These are phyloP conservation scores for Popillia japonica DNA, from an alignment of 1,140 invertebrate species.

Conservation along the genomic window DNA sequence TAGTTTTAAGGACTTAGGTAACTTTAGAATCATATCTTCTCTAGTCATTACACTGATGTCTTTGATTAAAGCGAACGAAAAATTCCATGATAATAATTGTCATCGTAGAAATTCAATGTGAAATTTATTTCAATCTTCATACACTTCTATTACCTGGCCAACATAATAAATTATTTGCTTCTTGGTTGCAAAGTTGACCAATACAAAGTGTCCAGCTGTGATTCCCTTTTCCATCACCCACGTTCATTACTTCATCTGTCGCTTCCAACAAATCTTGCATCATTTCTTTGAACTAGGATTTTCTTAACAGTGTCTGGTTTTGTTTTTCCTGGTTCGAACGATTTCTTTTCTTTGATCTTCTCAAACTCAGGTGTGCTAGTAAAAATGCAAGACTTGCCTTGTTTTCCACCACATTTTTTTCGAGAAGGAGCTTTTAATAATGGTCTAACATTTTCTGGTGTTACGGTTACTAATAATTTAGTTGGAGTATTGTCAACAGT, in stretches of 20 bases:
- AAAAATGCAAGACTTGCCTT: background rate
- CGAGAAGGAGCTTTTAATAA: background rate
- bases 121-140: background rate
- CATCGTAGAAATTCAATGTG: background rate
- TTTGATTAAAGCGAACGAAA: background rate
- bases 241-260: background rate
- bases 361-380: no score
- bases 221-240: slow-evolving; percentile 3
- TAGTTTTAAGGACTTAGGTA: no score
- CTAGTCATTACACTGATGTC: no score
- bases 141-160: background rate
- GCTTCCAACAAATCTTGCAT: background rate
- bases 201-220: background rate
- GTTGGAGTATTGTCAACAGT: background rate
- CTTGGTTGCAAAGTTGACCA: background rate
- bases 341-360: background rate
- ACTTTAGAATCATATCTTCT: no score
- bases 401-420: background rate
- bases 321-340: background rate
- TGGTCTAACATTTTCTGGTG: background rate
- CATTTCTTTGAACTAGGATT: background rate
- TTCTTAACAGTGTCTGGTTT: background rate
- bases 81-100: background rate
- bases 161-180: no score
- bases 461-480: background rate